Conservation (phyloP, 1,140 invertebrate genomes). For the Pararge aegeria region DNA sequence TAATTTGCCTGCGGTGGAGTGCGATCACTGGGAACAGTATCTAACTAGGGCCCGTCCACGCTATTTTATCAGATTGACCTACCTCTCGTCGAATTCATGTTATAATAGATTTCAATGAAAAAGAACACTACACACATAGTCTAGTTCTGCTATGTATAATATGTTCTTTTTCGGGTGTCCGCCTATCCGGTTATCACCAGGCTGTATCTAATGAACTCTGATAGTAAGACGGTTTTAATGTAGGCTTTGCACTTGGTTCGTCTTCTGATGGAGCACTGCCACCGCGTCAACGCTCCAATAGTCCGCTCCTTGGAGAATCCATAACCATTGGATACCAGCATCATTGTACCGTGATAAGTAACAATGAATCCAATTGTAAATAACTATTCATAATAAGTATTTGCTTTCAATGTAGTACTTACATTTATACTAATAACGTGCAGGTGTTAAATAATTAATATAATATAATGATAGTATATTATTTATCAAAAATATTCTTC, state of each 20-base stretch:
- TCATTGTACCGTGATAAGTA: not conserved
- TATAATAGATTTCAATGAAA: too few species aligned
- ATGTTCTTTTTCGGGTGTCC: too few species aligned
- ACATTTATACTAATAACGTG: too few species aligned
- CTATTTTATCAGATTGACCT: not conserved
- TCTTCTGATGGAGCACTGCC: constrained; percentile 2
- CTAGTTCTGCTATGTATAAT: too few species aligned
- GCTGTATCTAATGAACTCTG: too few species aligned
- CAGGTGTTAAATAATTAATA: too few species aligned
- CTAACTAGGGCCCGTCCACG: not conserved
- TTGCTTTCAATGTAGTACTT: too few species aligned
- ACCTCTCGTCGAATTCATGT: too few species aligned
- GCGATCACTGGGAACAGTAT: not conserved
- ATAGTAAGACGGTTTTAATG: not conserved
- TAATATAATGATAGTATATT: too few species aligned
- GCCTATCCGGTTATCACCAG: too few species aligned
- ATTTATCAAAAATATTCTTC: too few species aligned
- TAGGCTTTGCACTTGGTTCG: constrained; percentile 2
- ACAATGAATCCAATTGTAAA: not conserved
- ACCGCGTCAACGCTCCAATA: not conserved
- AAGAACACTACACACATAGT: too few species aligned
- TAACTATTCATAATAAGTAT: not conserved
- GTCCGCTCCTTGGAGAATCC: not conserved
- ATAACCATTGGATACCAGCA: not conserved
- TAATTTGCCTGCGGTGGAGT: not conserved